A percentile compares a stretch with the other conserved stretches of the same genome.
These are phyloP conservation scores for Phaenicophaeus curvirostris DNA, from an alignment of 2,797 vertebrate species.

Conservation along the genomic window DNA sequence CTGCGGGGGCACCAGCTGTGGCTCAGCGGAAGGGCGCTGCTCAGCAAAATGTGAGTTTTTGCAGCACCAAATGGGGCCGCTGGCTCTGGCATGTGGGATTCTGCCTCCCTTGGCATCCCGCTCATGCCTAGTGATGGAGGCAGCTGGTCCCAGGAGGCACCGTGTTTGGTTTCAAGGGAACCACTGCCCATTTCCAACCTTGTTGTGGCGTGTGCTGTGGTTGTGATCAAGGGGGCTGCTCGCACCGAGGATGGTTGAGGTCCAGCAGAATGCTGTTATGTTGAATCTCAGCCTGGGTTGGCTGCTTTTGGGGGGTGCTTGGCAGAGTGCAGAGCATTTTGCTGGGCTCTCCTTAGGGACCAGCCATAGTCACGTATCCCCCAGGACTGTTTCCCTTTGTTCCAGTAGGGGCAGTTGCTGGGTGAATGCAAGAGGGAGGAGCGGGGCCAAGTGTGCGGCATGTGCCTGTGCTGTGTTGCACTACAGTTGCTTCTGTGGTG, in stretches of 20 bases:
- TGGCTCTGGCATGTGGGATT: rapidly evolving
- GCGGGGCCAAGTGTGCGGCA: rapidly evolving
- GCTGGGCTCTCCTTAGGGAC: too few relatives aligned
- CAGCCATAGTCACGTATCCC: rapidly evolving
- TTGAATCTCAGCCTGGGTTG: not conserved
- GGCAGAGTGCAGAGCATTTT: not conserved
- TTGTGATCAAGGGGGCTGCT: rapidly evolving
- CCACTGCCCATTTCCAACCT: rapidly evolving
- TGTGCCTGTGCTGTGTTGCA: too few relatives aligned
- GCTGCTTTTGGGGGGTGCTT: not conserved
- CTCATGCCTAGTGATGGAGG: not conserved
- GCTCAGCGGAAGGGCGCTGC: not conserved
- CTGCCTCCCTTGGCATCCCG: rapidly evolving
- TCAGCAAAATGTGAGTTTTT: not conserved
- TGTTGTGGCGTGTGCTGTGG: rapidly evolving
- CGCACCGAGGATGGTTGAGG: rapidly evolving
- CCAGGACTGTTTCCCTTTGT: rapidly evolving
- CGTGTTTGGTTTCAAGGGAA: rapidly evolving
- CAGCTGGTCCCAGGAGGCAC: rapidly evolving
- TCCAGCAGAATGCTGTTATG: not conserved
- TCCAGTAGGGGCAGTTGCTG: too few relatives aligned
- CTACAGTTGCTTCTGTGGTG: too few relatives aligned
- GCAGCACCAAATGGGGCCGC: rapidly evolving
- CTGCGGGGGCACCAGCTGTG: rapidly evolving
- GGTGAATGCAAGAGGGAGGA: not conserved